phyloP scores from a whole-genome alignment of 2,113 vertebrate genomes.

The Corythaeola cristata region DNA sequence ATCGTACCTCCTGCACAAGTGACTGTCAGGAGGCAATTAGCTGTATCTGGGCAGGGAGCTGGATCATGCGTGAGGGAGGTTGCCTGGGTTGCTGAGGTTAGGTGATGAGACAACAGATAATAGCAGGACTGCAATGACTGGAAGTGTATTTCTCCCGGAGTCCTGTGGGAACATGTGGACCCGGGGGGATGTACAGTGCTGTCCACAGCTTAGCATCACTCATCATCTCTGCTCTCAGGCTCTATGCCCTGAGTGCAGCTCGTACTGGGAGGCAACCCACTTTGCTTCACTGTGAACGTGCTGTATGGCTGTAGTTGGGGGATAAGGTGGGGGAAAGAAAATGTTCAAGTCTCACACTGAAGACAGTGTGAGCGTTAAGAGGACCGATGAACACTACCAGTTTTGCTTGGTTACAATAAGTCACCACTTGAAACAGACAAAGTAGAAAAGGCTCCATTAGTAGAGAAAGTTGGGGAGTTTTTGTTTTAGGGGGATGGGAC shows the following conservation, averaged over 20 bases:
- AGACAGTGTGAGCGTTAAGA: not conserved
- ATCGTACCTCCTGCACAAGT: not conserved
- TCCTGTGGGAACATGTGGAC: accelerated
- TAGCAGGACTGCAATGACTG: not conserved
- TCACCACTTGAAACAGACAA: not conserved
- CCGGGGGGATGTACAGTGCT: not conserved
- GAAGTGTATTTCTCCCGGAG: not conserved
- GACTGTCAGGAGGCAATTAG: not conserved
- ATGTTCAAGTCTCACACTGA: not conserved
- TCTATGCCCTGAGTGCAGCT: not conserved
- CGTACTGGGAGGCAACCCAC: not conserved
- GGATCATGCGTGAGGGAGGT: not conserved
- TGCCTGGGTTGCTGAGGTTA: not conserved
- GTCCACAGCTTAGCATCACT: not conserved
- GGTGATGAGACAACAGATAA: not conserved
- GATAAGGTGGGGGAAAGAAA: not conserved
- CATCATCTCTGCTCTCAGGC: not conserved
- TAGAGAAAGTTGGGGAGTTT: not conserved
- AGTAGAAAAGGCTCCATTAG: not conserved
- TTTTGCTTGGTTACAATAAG: not conserved
- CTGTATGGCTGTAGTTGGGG: not conserved
- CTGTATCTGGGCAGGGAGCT: accelerated
- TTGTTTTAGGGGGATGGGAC: not conserved
- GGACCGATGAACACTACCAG: not conserved
- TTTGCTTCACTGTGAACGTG: not conserved